Evolutionary conservation across 2,888 invertebrate species (phyloP).

Genomic region (Herminia tarsipennalis): DNA sequence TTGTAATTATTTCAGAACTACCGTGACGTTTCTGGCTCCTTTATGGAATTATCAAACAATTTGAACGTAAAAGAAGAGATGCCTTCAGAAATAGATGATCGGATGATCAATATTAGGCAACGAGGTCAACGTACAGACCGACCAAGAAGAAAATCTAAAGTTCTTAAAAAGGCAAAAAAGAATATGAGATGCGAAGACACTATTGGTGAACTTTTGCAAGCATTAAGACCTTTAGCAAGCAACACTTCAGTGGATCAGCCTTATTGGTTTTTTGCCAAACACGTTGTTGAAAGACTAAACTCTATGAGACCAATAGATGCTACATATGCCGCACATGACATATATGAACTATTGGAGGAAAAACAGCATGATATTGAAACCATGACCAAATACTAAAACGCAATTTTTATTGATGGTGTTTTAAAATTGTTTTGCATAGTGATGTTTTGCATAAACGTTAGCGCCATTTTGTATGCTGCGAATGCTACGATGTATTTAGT

Average conservation of each 20-base stretch:
- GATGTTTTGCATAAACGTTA: too few species aligned
- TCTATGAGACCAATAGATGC: slow-evolving; percentile 66
- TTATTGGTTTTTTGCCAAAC: slow-evolving; percentile 74
- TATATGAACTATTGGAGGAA: slow-evolving; percentile 54
- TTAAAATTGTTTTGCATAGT: too few species aligned
- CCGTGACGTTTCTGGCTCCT: slow-evolving; percentile 18
- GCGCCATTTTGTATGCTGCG: too few species aligned
- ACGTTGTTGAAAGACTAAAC: slow-evolving; percentile 68
- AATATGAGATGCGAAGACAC: slow-evolving; percentile 60
- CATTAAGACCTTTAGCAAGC: slow-evolving; percentile 62
- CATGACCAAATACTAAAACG: neutral
- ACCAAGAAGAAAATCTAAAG: slow-evolving; percentile 52
- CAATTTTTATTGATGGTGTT: neutral
- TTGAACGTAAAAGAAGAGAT: slow-evolving; percentile 58
- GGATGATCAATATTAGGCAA: slow-evolving; percentile 56
- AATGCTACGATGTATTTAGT: too few species aligned
- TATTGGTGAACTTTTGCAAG: slow-evolving; percentile 63
- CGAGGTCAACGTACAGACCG: slow-evolving; percentile 63
- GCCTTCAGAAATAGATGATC: slow-evolving; percentile 50
- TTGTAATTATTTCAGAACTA: slow-evolving; percentile 38
- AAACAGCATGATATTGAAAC: slow-evolving; percentile 17
- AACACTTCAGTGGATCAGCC: slow-evolving; percentile 37
- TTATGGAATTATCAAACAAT: slow-evolving; percentile 17
- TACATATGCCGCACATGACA: slow-evolving; percentile 60
- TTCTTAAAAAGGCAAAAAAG: slow-evolving; percentile 30